Conservation (phyloP, 2,113 vertebrate genomes). For the Bambusicola thoracicus region DNA sequence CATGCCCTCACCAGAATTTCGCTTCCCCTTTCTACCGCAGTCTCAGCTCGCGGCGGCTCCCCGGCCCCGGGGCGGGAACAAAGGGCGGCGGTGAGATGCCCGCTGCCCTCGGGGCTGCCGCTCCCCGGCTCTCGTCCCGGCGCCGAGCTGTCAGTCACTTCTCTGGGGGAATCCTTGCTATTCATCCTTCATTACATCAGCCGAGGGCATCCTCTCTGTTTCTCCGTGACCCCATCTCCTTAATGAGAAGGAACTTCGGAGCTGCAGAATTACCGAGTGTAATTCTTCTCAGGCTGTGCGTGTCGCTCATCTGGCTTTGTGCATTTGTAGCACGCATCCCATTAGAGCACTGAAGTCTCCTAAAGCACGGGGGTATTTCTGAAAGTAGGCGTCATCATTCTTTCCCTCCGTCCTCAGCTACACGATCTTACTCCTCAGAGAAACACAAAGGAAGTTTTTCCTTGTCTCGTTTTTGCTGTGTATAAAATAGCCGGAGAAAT, state of each 20-base stretch:
- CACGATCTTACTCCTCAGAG: background rate
- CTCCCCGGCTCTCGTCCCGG: background rate
- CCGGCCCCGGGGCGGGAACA: background rate
- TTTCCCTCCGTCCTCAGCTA: background rate
- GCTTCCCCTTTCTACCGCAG: constrained; percentile 56
- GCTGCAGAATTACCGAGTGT: background rate
- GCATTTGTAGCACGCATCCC: background rate
- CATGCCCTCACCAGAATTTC: constrained; percentile 61
- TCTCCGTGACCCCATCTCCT: background rate
- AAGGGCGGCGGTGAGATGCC: background rate
- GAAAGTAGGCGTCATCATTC: background rate
- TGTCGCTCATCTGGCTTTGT: background rate
- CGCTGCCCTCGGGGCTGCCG: background rate
- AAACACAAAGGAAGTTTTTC: background rate
- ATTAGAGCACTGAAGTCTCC: background rate
- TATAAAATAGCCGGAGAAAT: background rate
- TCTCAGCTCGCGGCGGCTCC: background rate
- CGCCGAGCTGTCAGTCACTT: constrained; percentile 14
- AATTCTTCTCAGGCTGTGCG: background rate
- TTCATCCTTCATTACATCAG: constrained; percentile 35
- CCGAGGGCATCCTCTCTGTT: background rate
- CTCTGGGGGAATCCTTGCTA: constrained; percentile 40
- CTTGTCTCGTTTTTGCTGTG: background rate
- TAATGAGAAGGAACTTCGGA: background rate
- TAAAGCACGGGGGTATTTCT: background rate